Conservation (phyloP, 2,797 vertebrate species). For the Pseudocheirus occidentalis region DNA sequence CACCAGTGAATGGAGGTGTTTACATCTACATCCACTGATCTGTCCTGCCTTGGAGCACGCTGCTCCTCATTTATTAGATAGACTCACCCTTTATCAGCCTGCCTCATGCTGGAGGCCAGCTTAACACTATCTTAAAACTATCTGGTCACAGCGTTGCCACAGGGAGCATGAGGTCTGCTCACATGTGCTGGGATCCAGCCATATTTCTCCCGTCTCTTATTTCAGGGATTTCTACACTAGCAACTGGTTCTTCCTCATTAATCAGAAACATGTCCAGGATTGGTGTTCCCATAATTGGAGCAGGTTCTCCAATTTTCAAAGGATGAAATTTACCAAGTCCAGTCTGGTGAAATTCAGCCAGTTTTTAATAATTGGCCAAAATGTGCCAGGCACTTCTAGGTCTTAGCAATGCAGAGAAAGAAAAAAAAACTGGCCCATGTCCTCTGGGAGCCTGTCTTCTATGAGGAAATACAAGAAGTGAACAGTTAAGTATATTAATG, state of each 20-base stretch:
- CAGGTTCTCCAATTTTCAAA: neutral
- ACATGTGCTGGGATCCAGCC: neutral
- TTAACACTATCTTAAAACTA: neutral
- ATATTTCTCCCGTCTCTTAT: neutral
- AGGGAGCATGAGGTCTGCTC: neutral
- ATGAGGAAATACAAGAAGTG: neutral
- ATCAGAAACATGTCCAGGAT: neutral
- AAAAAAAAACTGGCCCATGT: neutral
- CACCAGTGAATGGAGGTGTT: neutral
- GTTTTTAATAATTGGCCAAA: neutral
- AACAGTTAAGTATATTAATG: neutral
- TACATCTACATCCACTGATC: neutral
- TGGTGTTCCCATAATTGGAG: neutral
- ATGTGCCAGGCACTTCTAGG: neutral
- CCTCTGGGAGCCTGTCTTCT: neutral
- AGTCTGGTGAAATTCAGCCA: neutral
- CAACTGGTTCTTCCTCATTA: neutral
- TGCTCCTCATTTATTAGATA: neutral
- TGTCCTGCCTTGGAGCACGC: neutral
- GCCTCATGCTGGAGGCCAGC: neutral
- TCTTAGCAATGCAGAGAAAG: neutral
- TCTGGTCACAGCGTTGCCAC: neutral
- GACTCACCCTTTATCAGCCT: neutral
- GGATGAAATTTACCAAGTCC: neutral
- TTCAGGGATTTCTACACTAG: neutral